Conservation (phyloP, 2,797 vertebrate genomes). For the Spondyliosoma cantharus region DNA sequence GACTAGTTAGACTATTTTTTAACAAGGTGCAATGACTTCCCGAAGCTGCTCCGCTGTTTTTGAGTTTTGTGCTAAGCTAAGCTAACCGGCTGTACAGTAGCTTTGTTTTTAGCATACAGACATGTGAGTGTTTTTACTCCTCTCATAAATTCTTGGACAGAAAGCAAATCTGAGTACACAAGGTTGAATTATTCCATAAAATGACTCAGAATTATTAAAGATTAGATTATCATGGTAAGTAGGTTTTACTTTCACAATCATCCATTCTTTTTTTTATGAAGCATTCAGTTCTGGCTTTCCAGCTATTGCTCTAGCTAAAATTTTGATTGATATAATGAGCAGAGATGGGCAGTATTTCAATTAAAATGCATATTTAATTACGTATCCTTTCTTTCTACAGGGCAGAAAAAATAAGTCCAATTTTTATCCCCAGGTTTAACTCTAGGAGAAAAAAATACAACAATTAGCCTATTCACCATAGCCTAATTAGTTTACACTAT, state of each 20-base stretch:
- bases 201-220: background rate
- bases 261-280: background rate
- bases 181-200: background rate
- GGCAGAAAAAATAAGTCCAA: no score
- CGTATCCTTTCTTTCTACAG: no score
- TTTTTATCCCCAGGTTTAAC: no score
- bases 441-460: no score
- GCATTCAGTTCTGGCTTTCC: background rate
- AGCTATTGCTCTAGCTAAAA: background rate
- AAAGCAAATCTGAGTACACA: no score
- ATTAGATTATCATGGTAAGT: background rate
- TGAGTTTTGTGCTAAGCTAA: no score
- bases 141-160: background rate
- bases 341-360: no score
- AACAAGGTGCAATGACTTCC: background rate
- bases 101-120: background rate
- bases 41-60: background rate
- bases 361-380: no score
- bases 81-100: background rate
- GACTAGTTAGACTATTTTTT: no score
- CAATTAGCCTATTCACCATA: no score
- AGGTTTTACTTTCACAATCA: background rate
- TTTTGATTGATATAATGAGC: no score
- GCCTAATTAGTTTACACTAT: no score
- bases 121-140: background rate